Evolutionary conservation across 2,888 invertebrate genomes (phyloP).

Genomic region (Philereme vetulata): DNA sequence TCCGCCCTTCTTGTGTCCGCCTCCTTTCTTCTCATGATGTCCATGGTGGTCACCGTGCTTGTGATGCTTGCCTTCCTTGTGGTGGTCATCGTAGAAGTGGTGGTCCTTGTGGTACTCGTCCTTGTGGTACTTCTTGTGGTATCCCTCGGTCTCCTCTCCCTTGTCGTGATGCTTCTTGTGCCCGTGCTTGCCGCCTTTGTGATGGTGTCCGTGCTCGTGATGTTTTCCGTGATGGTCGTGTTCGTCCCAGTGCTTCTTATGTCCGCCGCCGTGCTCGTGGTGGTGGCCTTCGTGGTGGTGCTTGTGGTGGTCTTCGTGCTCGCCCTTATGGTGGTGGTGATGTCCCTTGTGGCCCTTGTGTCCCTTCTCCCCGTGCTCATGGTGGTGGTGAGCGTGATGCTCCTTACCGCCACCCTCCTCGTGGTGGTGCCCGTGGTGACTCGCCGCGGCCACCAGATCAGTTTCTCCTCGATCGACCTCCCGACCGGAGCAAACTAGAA

Average conservation of each 20-base stretch:
- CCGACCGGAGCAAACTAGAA: conserved; percentile 63
- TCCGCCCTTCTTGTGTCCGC: conserved; percentile 91
- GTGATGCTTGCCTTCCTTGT: conserved; percentile 92
- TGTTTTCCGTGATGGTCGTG: conserved; percentile 90
- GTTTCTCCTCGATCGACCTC: conserved; percentile 62
- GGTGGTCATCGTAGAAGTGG: conserved; percentile 94
- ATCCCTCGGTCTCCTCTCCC: conserved; percentile 92
- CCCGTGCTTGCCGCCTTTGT: conserved; percentile 90
- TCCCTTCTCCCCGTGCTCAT: conserved; percentile 88
- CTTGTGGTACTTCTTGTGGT: conserved; percentile 93
- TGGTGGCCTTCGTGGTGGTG: conserved; percentile 90
- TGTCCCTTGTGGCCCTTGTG: conserved; percentile 91
- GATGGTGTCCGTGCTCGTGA: conserved; percentile 90
- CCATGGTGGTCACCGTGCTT: conserved; percentile 91
- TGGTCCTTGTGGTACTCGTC: conserved; percentile 94
- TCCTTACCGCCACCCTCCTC: conserved; percentile 88
- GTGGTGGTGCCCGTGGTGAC: conserved; percentile 79
- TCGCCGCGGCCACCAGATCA: conserved; percentile 80
- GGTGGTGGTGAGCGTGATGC: conserved; percentile 87
- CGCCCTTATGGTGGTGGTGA: conserved; percentile 91
- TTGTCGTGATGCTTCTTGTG: conserved; percentile 94
- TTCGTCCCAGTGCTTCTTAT: conserved; percentile 91
- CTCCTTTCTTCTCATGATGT: conserved; percentile 90
- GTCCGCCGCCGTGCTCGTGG: conserved; percentile 90
- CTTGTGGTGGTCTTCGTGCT: conserved; percentile 89